phyloP scores from a whole-genome alignment of 2,888 invertebrate genomes.

The Enchytraeus crypticus region DNA sequence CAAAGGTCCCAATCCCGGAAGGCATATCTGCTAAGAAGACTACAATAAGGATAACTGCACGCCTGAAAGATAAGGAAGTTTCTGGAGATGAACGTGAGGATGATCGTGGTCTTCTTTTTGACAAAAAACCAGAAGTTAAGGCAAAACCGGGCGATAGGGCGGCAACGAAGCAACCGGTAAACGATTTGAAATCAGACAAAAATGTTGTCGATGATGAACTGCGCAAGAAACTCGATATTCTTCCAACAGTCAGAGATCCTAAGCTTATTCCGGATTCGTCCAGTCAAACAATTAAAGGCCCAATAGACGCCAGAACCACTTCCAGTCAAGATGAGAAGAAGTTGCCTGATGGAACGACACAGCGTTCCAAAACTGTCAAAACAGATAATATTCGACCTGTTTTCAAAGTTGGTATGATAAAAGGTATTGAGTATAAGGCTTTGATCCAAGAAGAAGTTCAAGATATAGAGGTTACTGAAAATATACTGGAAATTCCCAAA shows the following conservation, averaged over 20 bases:
- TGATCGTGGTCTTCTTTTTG: too few relatives aligned
- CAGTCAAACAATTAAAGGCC: slow-evolving; percentile 4
- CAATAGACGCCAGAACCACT: slow-evolving; percentile 3
- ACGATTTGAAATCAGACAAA: too few relatives aligned
- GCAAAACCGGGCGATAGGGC: background rate
- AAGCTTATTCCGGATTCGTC: background rate
- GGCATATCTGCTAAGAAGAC: slow-evolving; percentile 14
- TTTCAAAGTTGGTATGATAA: background rate
- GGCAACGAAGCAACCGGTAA: too few relatives aligned
- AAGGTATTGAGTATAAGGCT: background rate
- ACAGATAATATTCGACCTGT: background rate
- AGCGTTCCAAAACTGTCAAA: background rate
- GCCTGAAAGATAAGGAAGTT: slow-evolving; percentile 9
- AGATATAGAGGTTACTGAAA: background rate
- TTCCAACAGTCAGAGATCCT: background rate
- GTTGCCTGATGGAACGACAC: background rate
- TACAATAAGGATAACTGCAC: slow-evolving; percentile 8
- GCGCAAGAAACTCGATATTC: background rate
- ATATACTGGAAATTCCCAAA: background rate
- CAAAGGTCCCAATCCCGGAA: slow-evolving; percentile 11
- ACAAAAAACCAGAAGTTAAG: too few relatives aligned
- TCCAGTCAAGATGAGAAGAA: slow-evolving; percentile 4
- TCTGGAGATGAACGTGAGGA: too few relatives aligned
- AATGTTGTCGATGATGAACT: background rate
- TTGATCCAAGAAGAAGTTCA: background rate